Percentiles rank a stretch among this genome's conserved stretches.
Conservation (phyloP, 92 coral and sea anemone genomes). For the Plumapathes pennacea region DNA sequence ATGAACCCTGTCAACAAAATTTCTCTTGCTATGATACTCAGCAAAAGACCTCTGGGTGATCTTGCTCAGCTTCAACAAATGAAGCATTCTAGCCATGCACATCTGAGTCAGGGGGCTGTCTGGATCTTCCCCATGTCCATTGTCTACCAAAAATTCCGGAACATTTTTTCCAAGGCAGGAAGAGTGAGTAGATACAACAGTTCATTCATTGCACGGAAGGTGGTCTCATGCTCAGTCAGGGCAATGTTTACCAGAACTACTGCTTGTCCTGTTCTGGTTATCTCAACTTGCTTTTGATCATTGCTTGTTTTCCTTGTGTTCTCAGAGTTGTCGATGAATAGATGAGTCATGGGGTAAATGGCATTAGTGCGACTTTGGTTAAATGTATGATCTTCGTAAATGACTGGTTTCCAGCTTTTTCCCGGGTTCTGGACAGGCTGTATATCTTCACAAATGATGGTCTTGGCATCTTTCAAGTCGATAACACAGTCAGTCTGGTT, state of each 20-base stretch:
- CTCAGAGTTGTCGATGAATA: slow-evolving; percentile 16
- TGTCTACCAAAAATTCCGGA: slow-evolving; percentile 55
- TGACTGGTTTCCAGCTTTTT: slow-evolving; percentile 16
- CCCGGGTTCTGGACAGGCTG: slow-evolving; percentile 44
- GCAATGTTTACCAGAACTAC: slow-evolving; percentile 43
- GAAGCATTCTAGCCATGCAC: slow-evolving; percentile 49
- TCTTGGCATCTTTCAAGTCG: slow-evolving; percentile 52
- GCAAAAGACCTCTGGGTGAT: slow-evolving; percentile 42
- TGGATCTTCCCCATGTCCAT: slow-evolving; percentile 59
- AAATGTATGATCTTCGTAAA: slow-evolving; percentile 50
- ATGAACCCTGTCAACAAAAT: slow-evolving; percentile 59
- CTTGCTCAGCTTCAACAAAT: slow-evolving; percentile 13
- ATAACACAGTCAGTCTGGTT: slow-evolving; percentile 6
- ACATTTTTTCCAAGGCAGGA: slow-evolving; percentile 33
- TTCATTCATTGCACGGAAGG: slow-evolving; percentile 58
- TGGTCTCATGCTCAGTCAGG: slow-evolving; percentile 42
- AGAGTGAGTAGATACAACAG: slow-evolving; percentile 33
- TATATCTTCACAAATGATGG: slow-evolving; percentile 39
- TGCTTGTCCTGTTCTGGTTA: slow-evolving; percentile 47
- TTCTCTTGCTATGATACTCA: slow-evolving; percentile 53
- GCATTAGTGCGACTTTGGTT: slow-evolving; percentile 45
- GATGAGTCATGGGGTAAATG: slow-evolving; percentile 34
- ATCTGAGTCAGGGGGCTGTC: slow-evolving; percentile 56
- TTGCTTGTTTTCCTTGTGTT: slow-evolving; percentile 6
- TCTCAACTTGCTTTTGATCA: slow-evolving; percentile 23